Evolutionary conservation across 2,113 vertebrate genomes (phyloP).

Genomic region (Salvelinus namaycush): DNA sequence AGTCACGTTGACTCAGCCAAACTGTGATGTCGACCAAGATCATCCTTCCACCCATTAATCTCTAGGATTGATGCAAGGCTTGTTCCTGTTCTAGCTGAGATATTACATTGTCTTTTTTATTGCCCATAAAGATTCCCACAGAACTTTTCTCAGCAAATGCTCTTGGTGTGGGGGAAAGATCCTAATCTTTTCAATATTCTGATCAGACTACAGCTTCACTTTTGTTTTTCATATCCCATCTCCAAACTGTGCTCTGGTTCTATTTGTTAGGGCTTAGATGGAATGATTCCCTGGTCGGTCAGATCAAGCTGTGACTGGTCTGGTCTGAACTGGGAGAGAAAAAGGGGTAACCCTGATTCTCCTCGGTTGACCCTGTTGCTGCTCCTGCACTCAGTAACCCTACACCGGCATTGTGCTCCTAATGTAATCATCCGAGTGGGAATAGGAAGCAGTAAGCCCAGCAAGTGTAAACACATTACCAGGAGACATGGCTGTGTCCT

Average conservation of each 20-base stretch:
- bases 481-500: slow-evolving; percentile 69
- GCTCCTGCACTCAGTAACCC: slow-evolving; percentile 71
- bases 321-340: slow-evolving; percentile 4
- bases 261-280: slow-evolving; percentile 38
- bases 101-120: slow-evolving; percentile 52
- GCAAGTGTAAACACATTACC: slow-evolving; percentile 77
- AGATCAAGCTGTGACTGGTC: slow-evolving; percentile 47
- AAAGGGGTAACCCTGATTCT: not conserved
- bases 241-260: slow-evolving; percentile 33
- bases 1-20: slow-evolving; percentile 56
- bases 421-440: slow-evolving; percentile 73
- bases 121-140: slow-evolving; percentile 52
- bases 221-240: slow-evolving; percentile 25
- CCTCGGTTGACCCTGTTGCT: slow-evolving; percentile 31
- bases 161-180: slow-evolving; percentile 26
- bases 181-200: slow-evolving; percentile 30
- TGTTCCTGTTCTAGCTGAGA: slow-evolving; percentile 43
- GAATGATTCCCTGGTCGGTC: slow-evolving; percentile 37
- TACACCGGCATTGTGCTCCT: slow-evolving; percentile 70
- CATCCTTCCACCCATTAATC: slow-evolving; percentile 13
- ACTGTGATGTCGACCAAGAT: slow-evolving; percentile 18
- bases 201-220: slow-evolving; percentile 55
- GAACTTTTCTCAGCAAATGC: slow-evolving; percentile 56
- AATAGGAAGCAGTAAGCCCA: slow-evolving; percentile 73
- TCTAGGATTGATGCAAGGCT: slow-evolving; percentile 35